A percentile compares a stretch with the other conserved stretches of the same genome.
Conservation (phyloP, 2,797 vertebrate genomes). For the Sebastes trivittatus region DNA sequence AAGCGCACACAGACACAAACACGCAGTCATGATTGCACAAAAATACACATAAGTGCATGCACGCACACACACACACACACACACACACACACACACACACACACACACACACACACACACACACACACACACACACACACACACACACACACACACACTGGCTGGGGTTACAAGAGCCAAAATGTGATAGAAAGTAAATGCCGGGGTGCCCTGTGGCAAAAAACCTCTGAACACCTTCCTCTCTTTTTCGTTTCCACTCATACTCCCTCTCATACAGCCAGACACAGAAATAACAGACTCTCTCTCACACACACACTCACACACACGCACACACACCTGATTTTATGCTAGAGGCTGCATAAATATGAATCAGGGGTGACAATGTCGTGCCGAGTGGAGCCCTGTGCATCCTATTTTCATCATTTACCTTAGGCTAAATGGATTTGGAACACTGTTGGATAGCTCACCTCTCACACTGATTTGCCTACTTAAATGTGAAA, state of each 20-base stretch:
- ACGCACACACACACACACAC: no score
- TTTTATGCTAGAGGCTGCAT: constrained; percentile 68
- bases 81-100: not conserved
- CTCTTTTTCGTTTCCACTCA: constrained; percentile 22
- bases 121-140: no score
- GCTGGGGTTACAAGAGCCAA: constrained; percentile 26
- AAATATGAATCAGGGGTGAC: constrained; percentile 79
- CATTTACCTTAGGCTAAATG: constrained; percentile 78
- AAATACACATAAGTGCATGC: constrained; percentile 3
- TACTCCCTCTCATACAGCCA: constrained; percentile 35
- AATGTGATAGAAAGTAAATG: constrained; percentile 33
- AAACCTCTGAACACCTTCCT: constrained; percentile 30
- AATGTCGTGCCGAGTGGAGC: constrained; percentile 70
- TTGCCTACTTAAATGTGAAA: constrained; percentile 73
- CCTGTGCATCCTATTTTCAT: constrained; percentile 75
- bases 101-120: not conserved
- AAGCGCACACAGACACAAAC: constrained; percentile 27
- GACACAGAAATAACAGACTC: not conserved
- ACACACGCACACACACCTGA: constrained; percentile 40
- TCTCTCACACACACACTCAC: not conserved
- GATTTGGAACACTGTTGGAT: constrained; percentile 72
- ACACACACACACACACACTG: not conserved
- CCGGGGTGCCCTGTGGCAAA: constrained; percentile 38
- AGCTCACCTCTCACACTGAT: constrained; percentile 71
- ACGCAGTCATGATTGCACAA: not conserved